Base-by-base conservation (phyloP, 2,113 vertebrate species). In the Potamarius usumacintae region DNA sequence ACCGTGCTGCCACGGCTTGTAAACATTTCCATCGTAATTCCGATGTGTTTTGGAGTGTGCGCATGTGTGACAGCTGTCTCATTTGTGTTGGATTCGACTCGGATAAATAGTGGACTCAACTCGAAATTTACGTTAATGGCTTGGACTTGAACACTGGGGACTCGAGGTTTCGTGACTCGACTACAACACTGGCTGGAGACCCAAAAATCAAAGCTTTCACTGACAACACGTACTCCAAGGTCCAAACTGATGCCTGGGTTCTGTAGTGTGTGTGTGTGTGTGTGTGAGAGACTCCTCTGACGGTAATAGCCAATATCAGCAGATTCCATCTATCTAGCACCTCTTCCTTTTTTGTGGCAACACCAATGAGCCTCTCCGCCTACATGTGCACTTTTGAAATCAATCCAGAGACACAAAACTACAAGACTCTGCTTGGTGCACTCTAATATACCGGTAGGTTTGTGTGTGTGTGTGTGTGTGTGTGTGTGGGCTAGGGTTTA, bases 401-500 rank as follows among this genome's bases (percentile, higher is more conserved):
- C 87, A 88, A 88, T 86, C 83, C 60, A 72, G 55, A 88, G 67
- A 89, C 55, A 67, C 50, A 85, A 52, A 53, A 50, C 83, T 81
- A 71, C 27, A 62, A 14, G 76, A 65, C 81, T 83, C 92, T 91
- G 90, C 87, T 82, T 82, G 74, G 78, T 65, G 53, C 63, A 4
- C 42, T 55, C 65, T 65, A 88, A 60, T 83, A 86, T 30, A n/a
- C n/a, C n/a, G n/a, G n/a, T n/a, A 88, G 25, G 72, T 80, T 50
- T 71, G 63, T 69, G 62, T 53, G 69, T 89, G 91, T 90, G 90
- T 90, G 69, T 71, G 91, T 90, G 91, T 91, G 60, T 86, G 57
- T 52, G 91, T 91, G 78, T 93, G 91, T 91, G 81, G 86, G 74
- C 72, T 85, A 80, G 88, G 91, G 91, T 92, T 91, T 94, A 94